A percentile compares a stretch with the other conserved stretches of the same genome.
phyloP scores from a whole-genome alignment of 2,888 invertebrate species.

The Epinotia ramella region DNA sequence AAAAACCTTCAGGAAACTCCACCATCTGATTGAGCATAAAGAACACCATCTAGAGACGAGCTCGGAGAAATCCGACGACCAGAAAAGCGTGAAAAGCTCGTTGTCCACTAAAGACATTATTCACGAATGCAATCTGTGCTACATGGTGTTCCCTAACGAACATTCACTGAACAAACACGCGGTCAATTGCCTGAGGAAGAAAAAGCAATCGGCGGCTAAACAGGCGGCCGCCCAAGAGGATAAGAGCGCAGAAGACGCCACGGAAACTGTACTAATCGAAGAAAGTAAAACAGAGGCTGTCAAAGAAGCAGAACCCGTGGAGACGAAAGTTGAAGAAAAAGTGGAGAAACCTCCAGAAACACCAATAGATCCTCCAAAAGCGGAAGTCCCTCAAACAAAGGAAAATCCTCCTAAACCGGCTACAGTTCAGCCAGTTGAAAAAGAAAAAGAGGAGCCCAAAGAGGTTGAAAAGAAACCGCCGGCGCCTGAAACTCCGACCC shows the following conservation, averaged over 20 bases:
- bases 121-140: slow-evolving; percentile 81
- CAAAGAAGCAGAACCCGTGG: slow-evolving; percentile 48
- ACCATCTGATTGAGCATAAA: slow-evolving; percentile 79
- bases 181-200: slow-evolving; percentile 74
- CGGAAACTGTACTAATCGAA: slow-evolving; percentile 48
- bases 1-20: slow-evolving; percentile 77
- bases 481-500: slow-evolving; percentile 12
- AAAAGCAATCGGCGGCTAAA: slow-evolving; percentile 68
- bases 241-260: slow-evolving; percentile 45
- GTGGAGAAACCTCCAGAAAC: slow-evolving; percentile 11
- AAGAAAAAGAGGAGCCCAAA: slow-evolving; percentile 28
- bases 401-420: slow-evolving; percentile 13
- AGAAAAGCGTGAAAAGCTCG: slow-evolving; percentile 73
- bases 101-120: slow-evolving; percentile 80
- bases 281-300: slow-evolving; percentile 44
- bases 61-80: slow-evolving; percentile 77
- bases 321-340: slow-evolving; percentile 42
- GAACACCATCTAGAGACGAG: slow-evolving; percentile 76
- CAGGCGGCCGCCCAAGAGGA: slow-evolving; percentile 55
- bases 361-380: slow-evolving; percentile 11
- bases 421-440: slow-evolving; percentile 7
- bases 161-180: slow-evolving; percentile 79
- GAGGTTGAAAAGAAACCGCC: slow-evolving; percentile 18
- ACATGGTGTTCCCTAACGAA: slow-evolving; percentile 83
- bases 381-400: slow-evolving; percentile 16